Evolutionary conservation across 1,140 invertebrate species (phyloP).

Genomic region (Melanaphis sacchari): DNA sequence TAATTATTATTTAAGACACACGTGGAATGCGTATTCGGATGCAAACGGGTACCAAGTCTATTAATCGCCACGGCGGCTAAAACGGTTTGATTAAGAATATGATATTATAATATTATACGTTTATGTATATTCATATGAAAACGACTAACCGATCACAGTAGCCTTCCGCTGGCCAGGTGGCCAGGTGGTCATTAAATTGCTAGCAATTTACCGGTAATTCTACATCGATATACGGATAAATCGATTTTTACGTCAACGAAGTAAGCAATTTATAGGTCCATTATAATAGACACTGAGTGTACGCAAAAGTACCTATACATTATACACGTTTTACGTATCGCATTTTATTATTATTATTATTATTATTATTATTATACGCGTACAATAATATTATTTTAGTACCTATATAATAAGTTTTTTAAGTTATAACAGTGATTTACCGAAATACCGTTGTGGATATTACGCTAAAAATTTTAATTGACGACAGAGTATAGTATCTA

Average conservation of each 20-base stretch:
- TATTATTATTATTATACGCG: background rate
- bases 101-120: background rate
- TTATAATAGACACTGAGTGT: background rate
- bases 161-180: background rate
- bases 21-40: background rate
- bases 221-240: slow-evolving; percentile 28
- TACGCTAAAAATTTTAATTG: background rate
- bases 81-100: slow-evolving; percentile 27
- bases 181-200: slow-evolving; percentile 7
- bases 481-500: background rate
- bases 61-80: background rate
- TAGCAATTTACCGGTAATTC: slow-evolving; percentile 20
- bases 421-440: background rate
- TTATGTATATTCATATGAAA: background rate
- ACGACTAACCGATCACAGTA: background rate
- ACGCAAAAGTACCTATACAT: background rate
- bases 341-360: background rate
- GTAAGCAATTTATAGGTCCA: background rate
- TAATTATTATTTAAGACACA: slow-evolving; percentile 12
- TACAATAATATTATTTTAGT: too few relatives aligned
- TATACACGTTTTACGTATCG: background rate
- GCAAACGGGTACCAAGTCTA: slow-evolving; percentile 8
- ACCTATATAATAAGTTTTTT: too few relatives aligned
- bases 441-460: background rate
- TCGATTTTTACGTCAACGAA: slow-evolving; percentile 21